Evolutionary conservation across 2,888 invertebrate species (phyloP).

Genomic region (Phaedon cochleariae): DNA sequence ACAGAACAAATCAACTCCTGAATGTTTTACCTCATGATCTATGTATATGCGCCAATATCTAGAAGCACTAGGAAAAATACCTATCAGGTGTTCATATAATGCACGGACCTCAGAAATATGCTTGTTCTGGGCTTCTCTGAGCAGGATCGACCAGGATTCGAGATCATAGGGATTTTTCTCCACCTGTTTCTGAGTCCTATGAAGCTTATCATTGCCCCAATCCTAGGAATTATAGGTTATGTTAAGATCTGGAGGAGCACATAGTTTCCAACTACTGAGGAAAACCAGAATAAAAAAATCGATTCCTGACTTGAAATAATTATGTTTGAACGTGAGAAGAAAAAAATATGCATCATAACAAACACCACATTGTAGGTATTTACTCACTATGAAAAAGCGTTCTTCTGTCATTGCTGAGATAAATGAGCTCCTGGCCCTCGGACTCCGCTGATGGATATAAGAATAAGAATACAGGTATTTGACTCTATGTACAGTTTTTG

Average conservation of each 20-base stretch:
- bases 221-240: constrained; percentile 66
- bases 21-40: constrained; percentile 84
- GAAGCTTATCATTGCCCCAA: constrained; percentile 88
- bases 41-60: constrained; percentile 99
- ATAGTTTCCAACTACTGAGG: too few species aligned
- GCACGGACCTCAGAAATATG: constrained; percentile 89
- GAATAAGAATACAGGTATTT: too few species aligned
- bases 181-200: constrained; percentile 84
- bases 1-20: neutral
- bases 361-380: too few species aligned
- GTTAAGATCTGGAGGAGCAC: neutral
- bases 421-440: too few species aligned
- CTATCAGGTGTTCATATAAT: constrained; percentile 93
- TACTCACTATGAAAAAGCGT: constrained; percentile 49
- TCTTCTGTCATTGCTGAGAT: constrained; percentile 49
- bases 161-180: constrained; percentile 92
- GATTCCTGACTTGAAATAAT: too few species aligned
- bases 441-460: too few species aligned
- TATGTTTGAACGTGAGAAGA: too few species aligned
- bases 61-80: constrained; percentile 95
- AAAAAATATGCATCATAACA: too few species aligned
- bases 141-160: constrained; percentile 96
- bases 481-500: too few species aligned
- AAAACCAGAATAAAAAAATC: too few species aligned
- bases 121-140: constrained; percentile 90